Percentiles rank a stretch among this genome's conserved stretches.
Conservation (phyloP, 2,113 vertebrate species). For the Aptenodytes forsteri region DNA sequence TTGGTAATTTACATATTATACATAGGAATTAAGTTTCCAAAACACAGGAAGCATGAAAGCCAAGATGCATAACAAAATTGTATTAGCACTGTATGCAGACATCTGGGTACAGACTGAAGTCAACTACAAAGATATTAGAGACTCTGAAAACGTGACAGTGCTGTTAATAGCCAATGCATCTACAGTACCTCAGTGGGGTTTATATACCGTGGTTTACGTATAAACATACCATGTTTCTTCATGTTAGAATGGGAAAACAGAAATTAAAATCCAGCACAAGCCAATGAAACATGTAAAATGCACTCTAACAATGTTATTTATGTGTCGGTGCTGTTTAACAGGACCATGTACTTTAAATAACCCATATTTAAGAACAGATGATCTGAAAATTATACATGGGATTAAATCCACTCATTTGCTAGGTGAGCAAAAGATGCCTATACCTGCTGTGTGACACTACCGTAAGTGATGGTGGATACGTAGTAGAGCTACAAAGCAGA, state of each 20-base stretch:
- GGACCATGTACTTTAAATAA: not conserved
- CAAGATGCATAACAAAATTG: not conserved
- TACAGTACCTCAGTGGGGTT: not conserved
- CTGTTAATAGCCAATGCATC: not conserved
- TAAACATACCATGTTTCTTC: not conserved
- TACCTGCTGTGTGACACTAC: not conserved
- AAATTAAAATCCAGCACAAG: not conserved
- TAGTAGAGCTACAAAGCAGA: not conserved
- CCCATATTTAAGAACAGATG: not conserved
- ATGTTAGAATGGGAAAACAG: not conserved
- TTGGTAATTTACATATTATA: not conserved
- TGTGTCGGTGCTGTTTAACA: not conserved
- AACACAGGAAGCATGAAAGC: not conserved
- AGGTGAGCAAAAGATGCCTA: not conserved
- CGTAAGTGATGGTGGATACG: rapidly evolving
- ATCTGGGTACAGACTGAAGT: not conserved
- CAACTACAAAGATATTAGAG: not conserved
- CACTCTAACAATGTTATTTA: not conserved
- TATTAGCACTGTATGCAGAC: not conserved
- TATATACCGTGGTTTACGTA: not conserved
- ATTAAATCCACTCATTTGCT: not conserved
- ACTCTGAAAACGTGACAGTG: not conserved
- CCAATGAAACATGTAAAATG: not conserved
- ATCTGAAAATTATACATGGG: not conserved
- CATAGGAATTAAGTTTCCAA: not conserved